These are phyloP conservation scores for Ceyx margarethae DNA, from an alignment of 2,113 vertebrate genomes.

Conservation along the genomic window DNA sequence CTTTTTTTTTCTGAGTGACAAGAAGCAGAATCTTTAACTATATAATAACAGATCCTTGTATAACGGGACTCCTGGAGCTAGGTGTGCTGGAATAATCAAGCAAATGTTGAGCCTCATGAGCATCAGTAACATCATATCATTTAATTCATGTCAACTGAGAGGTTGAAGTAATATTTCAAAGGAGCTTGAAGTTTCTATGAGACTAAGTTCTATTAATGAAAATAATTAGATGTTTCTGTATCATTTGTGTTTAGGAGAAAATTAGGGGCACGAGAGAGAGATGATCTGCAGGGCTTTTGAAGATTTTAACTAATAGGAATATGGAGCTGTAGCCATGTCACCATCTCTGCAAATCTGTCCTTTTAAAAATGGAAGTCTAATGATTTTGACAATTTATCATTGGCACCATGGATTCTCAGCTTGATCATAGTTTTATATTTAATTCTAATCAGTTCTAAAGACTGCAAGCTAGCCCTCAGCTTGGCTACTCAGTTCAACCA, in stretches of 20 bases:
- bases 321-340: not conserved
- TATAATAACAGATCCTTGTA: conserved; percentile 15
- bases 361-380: not conserved
- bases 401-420: not conserved
- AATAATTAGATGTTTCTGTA: not conserved
- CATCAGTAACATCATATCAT: not conserved
- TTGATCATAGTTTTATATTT: not conserved
- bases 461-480: not conserved
- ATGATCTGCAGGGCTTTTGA: not conserved
- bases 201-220: not conserved
- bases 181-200: not conserved
- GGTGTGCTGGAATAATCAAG: not conserved
- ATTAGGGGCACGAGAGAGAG: not conserved
- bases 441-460: not conserved
- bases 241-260: not conserved
- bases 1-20: not conserved
- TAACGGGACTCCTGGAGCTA: not conserved
- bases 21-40: not conserved
- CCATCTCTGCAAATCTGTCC: not conserved
- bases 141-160: not conserved
- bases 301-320: not conserved
- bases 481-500: not conserved
- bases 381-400: not conserved
- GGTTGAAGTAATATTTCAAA: conserved; percentile 8
- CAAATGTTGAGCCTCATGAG: not conserved